phyloP scores from a whole-genome alignment of 2,113 vertebrate genomes.

The Scomber scombrus region DNA sequence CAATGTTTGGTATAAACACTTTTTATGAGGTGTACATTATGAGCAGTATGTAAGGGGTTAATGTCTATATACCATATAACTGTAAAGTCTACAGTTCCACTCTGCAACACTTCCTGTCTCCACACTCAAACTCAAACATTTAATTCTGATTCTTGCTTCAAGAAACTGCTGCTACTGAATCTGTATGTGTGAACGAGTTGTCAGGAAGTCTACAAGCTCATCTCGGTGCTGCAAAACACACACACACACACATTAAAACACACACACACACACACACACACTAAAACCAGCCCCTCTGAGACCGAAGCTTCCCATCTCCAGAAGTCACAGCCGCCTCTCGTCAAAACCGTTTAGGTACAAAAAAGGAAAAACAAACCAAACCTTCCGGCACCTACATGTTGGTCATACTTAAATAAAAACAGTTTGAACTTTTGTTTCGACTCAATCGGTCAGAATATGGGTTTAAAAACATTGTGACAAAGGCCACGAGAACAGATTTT shows the following conservation, averaged over 20 bases:
- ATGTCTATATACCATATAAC: no score
- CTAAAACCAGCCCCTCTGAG: constrained; percentile 21
- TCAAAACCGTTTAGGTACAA: neutral
- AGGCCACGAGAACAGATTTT: constrained; percentile 50
- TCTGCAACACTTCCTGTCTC: no score
- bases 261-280: constrained; percentile 58
- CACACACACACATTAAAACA: constrained; percentile 22
- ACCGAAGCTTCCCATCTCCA: constrained; percentile 36
- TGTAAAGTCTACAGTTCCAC: no score
- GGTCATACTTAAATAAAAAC: constrained; percentile 44
- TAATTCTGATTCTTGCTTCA: no score
- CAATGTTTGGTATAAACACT: no score
- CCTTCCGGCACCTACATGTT: neutral
- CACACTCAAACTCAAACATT: no score
- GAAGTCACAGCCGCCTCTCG: constrained; percentile 27
- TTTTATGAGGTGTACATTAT: no score
- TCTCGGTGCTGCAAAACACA: constrained; percentile 59
- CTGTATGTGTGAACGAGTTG: constrained; percentile 50
- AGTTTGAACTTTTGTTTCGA: constrained; percentile 21
- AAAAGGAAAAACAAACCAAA: constrained; percentile 23
- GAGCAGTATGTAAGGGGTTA: no score
- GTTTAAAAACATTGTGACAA: constrained; percentile 60
- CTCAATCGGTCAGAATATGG: neutral
- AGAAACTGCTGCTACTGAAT: neutral
- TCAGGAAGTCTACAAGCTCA: constrained; percentile 57